Conservation (phyloP, 2,888 invertebrate species). For the Acronicta psi region DNA sequence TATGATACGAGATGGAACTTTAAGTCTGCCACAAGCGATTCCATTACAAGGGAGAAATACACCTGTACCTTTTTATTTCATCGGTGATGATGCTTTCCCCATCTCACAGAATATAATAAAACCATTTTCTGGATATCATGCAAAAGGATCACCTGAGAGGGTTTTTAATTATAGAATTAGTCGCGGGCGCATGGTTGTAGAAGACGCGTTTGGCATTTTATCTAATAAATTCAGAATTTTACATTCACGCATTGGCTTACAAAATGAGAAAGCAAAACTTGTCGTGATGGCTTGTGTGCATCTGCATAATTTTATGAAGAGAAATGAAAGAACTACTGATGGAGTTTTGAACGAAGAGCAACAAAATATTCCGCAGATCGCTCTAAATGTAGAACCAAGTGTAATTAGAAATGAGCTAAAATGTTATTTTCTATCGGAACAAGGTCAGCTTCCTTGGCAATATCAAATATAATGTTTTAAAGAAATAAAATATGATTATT, state of each 20-base stretch:
- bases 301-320: slow-evolving; percentile 48
- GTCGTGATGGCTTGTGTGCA: slow-evolving; percentile 1
- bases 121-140: no score
- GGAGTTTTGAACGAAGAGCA: slow-evolving; percentile 20
- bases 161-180: slow-evolving; percentile 50
- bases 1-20: slow-evolving; percentile 47
- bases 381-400: slow-evolving; percentile 45
- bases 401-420: slow-evolving; percentile 48
- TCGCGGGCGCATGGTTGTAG: slow-evolving; percentile 50
- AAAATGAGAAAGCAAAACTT: no score
- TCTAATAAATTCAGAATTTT: no score
- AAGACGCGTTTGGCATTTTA: slow-evolving; percentile 50
- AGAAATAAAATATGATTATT: slow-evolving; percentile 46
- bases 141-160: slow-evolving; percentile 17
- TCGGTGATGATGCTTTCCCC: no score
- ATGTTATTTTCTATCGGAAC: slow-evolving; percentile 46
- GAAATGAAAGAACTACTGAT: slow-evolving; percentile 45
- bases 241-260: no score
- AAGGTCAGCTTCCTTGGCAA: slow-evolving; percentile 46
- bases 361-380: slow-evolving; percentile 40
- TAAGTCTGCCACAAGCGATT: slow-evolving; percentile 46
- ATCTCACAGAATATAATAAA: no score
- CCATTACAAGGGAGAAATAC: slow-evolving; percentile 52
- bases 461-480: slow-evolving; percentile 35
- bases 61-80: no score